Evolutionary conservation across 2,888 invertebrate species (phyloP), one percentile per base, ranked within the genome.

Genomic region (Dichetophora obliterata): DNA sequence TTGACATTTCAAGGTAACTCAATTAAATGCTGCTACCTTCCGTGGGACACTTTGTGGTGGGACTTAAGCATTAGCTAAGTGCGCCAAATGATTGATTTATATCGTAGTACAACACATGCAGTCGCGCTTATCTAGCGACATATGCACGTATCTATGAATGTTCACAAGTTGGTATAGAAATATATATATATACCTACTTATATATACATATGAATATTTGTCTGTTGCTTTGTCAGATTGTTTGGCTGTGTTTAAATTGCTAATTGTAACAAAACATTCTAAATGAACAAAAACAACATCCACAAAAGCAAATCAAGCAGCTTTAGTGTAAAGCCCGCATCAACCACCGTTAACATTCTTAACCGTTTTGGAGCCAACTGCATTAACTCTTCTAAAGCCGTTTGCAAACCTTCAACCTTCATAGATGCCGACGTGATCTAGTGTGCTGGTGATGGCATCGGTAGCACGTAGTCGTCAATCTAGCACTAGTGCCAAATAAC

Each of bases 1-100:
- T 43, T 37, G 66, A n/a, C 52, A 66, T 66, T 59, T 75, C 75
- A 75, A 75, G 75, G 66, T 68, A 19, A 52, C 57, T 14, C 75
- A 68, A 73, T 63, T 48, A 61, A 52, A 27, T 52, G 57, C 24
- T 59, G 57, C 34, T 31, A 50, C 74, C 65, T 50, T 63, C 63
- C 65, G 63, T 31, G 19, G 48, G n/a, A 27, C 61, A 37, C 31
- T n/a, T n/a, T 24, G 19, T 54, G 8, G n/a, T 11, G 34, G 34
- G 31, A 69, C 50, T 69, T 69, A 54, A 34, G 71, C 59, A 59
- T 16, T 19, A 61, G 24, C 24, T 31, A 6, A n/a, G 54, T 14
- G 31, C 52, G n/a, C 27, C 63, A 54, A 72, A 43, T 72, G 72
- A 72, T 72, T 72, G 72, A 72, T 72, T 72, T 72, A 72, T 72